Conservation (phyloP, 2,888 invertebrate species). For the Pedicia rivosa region DNA sequence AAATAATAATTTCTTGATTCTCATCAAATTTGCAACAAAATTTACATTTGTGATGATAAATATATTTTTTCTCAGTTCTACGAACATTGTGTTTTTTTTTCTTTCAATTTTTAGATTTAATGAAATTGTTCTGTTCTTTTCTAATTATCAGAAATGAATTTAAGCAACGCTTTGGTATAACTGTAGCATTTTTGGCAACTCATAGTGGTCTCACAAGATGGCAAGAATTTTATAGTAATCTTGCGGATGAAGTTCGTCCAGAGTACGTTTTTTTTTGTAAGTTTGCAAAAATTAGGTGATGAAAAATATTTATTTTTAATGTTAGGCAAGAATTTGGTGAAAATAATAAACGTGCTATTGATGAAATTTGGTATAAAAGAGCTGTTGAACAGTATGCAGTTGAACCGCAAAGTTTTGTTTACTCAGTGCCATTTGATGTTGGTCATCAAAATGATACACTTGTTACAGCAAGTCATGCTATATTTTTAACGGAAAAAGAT, state of each 20-base stretch:
- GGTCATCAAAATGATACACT: slow-evolving; percentile 38
- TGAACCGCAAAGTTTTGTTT: slow-evolving; percentile 65
- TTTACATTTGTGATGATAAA: slow-evolving; percentile 4
- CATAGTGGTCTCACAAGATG: slow-evolving; percentile 81
- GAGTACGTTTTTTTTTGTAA: slow-evolving; percentile 22
- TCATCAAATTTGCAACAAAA: slow-evolving; percentile 1
- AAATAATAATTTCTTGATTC: slow-evolving; percentile 12
- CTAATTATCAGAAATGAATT: slow-evolving; percentile 50
- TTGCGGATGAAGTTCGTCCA: slow-evolving; percentile 29
- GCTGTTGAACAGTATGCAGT: slow-evolving; percentile 75
- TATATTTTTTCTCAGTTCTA: not conserved
- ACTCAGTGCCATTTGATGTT: slow-evolving; percentile 55
- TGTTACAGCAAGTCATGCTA: slow-evolving; percentile 76
- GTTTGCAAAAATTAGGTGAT: slow-evolving; percentile 54
- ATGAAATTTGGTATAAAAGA: slow-evolving; percentile 77
- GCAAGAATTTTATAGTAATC: slow-evolving; percentile 54
- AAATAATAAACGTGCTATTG: slow-evolving; percentile 59
- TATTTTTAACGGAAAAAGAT: slow-evolving; percentile 44
- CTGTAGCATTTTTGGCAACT: slow-evolving; percentile 75
- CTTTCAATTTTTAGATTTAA: not conserved
- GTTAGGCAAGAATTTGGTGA: slow-evolving; percentile 54
- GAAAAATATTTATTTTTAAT: slow-evolving; percentile 30
- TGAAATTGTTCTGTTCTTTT: no score
- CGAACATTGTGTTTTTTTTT: not conserved
- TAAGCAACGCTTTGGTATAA: slow-evolving; percentile 69